phyloP scores from a whole-genome alignment of 64 coral and sea anemone species.

The Porites lutea region DNA sequence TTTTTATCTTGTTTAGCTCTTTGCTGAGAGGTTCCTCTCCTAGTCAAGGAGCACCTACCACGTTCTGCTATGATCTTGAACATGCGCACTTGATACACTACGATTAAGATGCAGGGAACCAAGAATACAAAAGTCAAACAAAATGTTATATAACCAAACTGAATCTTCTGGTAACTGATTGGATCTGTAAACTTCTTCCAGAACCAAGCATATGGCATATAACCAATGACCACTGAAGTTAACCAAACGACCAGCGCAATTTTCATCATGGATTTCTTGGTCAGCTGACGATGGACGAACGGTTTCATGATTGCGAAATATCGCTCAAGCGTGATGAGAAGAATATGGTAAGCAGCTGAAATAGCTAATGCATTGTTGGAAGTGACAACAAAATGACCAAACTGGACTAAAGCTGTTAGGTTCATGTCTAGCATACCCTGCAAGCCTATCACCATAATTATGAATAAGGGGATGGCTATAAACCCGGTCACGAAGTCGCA shows the following conservation, averaged over 20 bases:
- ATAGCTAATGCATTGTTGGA: conserved; percentile 39
- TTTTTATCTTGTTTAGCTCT: conserved; percentile 47
- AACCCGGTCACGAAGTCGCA: conserved; percentile 78
- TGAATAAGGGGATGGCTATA: conserved; percentile 58
- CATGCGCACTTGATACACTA: conserved; percentile 48
- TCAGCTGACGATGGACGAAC: conserved; percentile 45
- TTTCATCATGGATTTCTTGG: conserved; percentile 55
- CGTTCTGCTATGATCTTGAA: conserved; percentile 34
- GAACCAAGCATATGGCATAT: conserved; percentile 12
- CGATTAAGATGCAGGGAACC: conserved; percentile 53
- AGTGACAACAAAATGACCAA: background rate
- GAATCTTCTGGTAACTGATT: background rate
- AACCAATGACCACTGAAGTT: background rate
- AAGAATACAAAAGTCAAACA: conserved; percentile 58
- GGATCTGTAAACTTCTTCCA: background rate
- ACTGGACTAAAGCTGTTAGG: background rate
- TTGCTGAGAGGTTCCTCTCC: background rate
- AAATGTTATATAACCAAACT: conserved; percentile 48
- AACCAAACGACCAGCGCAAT: conserved; percentile 37
- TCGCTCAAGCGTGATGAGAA: conserved; percentile 41
- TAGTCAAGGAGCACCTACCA: background rate
- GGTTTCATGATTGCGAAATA: conserved; percentile 54
- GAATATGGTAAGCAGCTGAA: conserved; percentile 65
- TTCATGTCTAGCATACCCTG: background rate
- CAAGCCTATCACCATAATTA: background rate